Evolutionary conservation across 2,888 invertebrate species (phyloP).

Genomic region (Iphiclides podalirius): DNA sequence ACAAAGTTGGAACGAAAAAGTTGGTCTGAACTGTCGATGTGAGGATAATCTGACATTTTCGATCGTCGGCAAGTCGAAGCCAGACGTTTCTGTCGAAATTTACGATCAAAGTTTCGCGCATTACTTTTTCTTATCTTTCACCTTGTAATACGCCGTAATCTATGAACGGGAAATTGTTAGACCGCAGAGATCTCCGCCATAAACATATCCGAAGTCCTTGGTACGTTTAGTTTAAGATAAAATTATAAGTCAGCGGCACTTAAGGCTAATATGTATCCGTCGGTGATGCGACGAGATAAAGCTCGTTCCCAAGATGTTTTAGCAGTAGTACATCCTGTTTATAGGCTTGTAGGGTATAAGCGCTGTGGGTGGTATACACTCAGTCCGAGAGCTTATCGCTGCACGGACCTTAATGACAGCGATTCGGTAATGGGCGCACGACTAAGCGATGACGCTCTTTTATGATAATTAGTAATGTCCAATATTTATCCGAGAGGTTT

Average conservation of each 20-base stretch:
- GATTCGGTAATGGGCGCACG: slow-evolving; percentile 68
- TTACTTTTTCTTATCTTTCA: slow-evolving; percentile 69
- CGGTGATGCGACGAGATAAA: slow-evolving; percentile 50
- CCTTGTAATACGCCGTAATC: slow-evolving; percentile 51
- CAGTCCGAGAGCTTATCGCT: slow-evolving; percentile 47
- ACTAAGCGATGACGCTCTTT: slow-evolving; percentile 62
- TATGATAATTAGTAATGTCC: slow-evolving; percentile 73
- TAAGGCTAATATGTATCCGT: slow-evolving; percentile 56
- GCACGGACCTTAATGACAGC: slow-evolving; percentile 64
- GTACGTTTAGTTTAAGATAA: slow-evolving; percentile 27
- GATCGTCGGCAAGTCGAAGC: slow-evolving; percentile 55
- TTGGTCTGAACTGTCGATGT: slow-evolving; percentile 62
- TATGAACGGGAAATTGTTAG: slow-evolving; percentile 24
- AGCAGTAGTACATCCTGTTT: slow-evolving; percentile 54
- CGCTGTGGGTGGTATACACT: slow-evolving; percentile 64
- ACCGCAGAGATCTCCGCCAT: slow-evolving; percentile 12
- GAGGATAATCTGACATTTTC: slow-evolving; percentile 63
- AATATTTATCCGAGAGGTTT: slow-evolving; percentile 67
- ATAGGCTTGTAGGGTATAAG: slow-evolving; percentile 42
- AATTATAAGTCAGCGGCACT: slow-evolving; percentile 49
- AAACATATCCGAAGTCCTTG: slow-evolving; percentile 17
- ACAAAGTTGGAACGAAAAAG: slow-evolving; percentile 51
- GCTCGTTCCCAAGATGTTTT: slow-evolving; percentile 48
- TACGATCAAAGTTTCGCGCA: slow-evolving; percentile 71
- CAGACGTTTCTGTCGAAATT: slow-evolving; percentile 67